Base-by-base conservation (phyloP, 2,888 invertebrate genomes). In the Drosophila mettleri region DNA sequence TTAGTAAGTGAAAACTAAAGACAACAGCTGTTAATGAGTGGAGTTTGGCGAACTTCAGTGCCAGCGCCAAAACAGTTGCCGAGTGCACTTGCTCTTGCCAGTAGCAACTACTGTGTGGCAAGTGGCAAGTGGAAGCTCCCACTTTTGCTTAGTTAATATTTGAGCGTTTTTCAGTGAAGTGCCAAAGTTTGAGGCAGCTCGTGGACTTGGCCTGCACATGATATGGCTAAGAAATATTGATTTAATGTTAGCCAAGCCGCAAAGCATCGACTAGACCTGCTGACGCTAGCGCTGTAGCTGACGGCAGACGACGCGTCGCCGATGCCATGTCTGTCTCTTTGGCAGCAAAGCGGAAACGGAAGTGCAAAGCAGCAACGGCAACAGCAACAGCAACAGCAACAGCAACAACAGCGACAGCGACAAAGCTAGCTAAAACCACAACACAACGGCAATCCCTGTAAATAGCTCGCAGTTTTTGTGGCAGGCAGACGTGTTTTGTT, bases 11-110 rank as follows among this genome's bases (percentile, higher is more conserved):
- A 54, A 74, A 82, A 71, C 85, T 69, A 77, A 77, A 81, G 77
- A 87, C 85, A 85, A 83, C 86, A 77, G 83, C 79, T 87, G 81
- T 58, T 85, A 86, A 83, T 83, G 80, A 87, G 79, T 70, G 64
- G 52, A 85, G 81, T 77, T 85, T 53, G 49, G 61, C 45, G 18
- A 73, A 49, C 48, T 74, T 70, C n/a, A 29, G 31, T n/a, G 18
- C 31, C 43, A 24, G 18, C 31, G 34, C 34, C 38, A 45, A 38
- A 68, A 59, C 33, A 45, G 49, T 54, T 61, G n/a, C 43, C 36
- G 45, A 38, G 46, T 38, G 58, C 36, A n/a, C 24, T n/a, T 36
- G 43, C 34, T 38, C 43, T 14, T 49, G 59, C 39, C 43, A 43
- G 51, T n/a, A 43, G 18, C 33, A 27, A 59, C 18, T n/a, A 34